Base-by-base conservation (phyloP, 2,113 vertebrate genomes). In the Pitta sordida region DNA sequence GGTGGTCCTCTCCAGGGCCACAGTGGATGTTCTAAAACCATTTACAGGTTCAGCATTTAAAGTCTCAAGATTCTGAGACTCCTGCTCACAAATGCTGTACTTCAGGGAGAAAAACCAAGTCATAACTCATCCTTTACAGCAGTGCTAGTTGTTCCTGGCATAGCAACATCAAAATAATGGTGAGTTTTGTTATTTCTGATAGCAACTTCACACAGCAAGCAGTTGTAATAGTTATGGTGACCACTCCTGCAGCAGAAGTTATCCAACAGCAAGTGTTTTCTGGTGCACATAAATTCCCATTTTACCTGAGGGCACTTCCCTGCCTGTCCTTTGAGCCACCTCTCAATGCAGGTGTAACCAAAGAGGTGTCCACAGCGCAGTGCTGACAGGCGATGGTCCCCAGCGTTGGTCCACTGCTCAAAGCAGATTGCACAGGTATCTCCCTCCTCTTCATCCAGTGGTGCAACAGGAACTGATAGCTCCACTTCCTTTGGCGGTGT, bases 351-450 rank as follows among this genome's bases (percentile, higher is more conserved):
- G 1, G 95, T 98, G 94, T 97, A 98, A 49, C 99, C 99, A 49
- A 99, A 99, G 2, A 99, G 98, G 90, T 99, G 99, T 2, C 99
- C 99, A 22, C 99, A 99, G 10, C 98, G 98, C 95, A 99, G 93
- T 0, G 99, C 98, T 0, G 98, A 98, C 29, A 99, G 98, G 2
- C 99, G 97, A 96, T 99, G 99, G 3, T 98, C 98, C 16, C 99
- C 99, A 11, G 98, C 98, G 1, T 98, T 98, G 41, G 99, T 99
- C 99, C 99, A 99, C 9, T 97, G 97, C 92, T 99, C 99, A 20
- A 99, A 98, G 96, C 99, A 99, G 95, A 99, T 99, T 13, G 98
- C 95, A 75, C 99, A 99, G 63, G 94, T 98, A 59, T 99, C 98
- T 3, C 98, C 99, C 53, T 99, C 99, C 6, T 98, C 98, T 13